These are phyloP conservation scores for Hydrophis major DNA, from an alignment of 2,797 vertebrate species.

Conservation along the genomic window DNA sequence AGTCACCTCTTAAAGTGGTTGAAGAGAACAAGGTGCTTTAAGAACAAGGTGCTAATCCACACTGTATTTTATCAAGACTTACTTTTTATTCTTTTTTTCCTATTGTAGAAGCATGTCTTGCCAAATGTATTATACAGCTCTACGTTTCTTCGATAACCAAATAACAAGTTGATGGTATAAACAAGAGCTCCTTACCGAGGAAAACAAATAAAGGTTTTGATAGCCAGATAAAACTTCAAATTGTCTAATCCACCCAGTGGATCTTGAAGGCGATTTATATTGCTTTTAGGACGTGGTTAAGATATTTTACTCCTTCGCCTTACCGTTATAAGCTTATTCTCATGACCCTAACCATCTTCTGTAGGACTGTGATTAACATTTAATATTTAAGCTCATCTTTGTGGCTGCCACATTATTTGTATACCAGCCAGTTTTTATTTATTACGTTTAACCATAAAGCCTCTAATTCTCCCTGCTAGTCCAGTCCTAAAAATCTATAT, in stretches of 20 bases:
- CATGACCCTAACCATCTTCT: neutral
- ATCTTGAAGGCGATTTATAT: neutral
- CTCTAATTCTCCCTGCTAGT: neutral
- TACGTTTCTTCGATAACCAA: neutral
- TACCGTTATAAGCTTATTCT: neutral
- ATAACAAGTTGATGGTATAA: neutral
- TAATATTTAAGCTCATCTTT: neutral
- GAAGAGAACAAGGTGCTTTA: neutral
- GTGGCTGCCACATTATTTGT: neutral
- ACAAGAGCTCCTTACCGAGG: neutral
- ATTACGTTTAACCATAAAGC: neutral
- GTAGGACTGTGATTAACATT: neutral
- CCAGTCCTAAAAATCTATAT: neutral
- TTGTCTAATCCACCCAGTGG: too few relatives aligned
- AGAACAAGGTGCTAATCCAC: neutral
- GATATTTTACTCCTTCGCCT: neutral
- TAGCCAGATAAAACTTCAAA: neutral
- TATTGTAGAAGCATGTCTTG: neutral
- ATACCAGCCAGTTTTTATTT: neutral
- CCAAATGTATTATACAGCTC: neutral
- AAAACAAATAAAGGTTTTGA: neutral
- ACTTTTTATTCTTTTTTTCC: neutral
- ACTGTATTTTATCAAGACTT: neutral
- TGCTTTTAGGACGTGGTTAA: neutral
- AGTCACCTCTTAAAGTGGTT: slow-evolving; percentile 24